phyloP scores from a whole-genome alignment of 2,797 vertebrate species.

The Carcharodon carcharias region DNA sequence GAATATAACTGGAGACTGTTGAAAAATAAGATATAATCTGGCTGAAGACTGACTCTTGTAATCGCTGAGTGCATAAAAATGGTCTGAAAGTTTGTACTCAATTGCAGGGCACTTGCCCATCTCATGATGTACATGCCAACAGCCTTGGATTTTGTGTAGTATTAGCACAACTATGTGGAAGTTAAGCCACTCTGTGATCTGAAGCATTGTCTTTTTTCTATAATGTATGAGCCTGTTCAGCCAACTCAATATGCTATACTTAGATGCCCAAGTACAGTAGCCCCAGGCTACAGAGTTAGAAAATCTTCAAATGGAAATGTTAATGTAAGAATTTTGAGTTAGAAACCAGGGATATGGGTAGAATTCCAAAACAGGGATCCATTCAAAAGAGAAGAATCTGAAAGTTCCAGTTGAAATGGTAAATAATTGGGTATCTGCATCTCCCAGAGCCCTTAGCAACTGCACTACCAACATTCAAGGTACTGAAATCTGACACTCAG shows the following conservation, averaged over 20 bases:
- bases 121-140: background rate
- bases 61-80: background rate
- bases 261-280: background rate
- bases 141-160: background rate
- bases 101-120: background rate
- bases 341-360: background rate
- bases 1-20: background rate
- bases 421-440: background rate
- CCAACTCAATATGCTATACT: background rate
- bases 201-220: background rate
- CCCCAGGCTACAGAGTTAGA: background rate
- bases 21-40: background rate
- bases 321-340: background rate
- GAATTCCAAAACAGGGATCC: background rate
- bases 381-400: background rate
- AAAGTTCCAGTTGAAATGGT: background rate
- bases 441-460: background rate
- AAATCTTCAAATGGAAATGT: background rate
- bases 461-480: background rate
- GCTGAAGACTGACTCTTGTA: background rate
- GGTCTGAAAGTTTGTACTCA: background rate
- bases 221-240: background rate
- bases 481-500: background rate
- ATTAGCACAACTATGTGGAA: background rate
- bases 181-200: background rate